These are phyloP conservation scores for Nerophis ophidion DNA, from an alignment of 2,113 vertebrate species.

Conservation along the genomic window DNA sequence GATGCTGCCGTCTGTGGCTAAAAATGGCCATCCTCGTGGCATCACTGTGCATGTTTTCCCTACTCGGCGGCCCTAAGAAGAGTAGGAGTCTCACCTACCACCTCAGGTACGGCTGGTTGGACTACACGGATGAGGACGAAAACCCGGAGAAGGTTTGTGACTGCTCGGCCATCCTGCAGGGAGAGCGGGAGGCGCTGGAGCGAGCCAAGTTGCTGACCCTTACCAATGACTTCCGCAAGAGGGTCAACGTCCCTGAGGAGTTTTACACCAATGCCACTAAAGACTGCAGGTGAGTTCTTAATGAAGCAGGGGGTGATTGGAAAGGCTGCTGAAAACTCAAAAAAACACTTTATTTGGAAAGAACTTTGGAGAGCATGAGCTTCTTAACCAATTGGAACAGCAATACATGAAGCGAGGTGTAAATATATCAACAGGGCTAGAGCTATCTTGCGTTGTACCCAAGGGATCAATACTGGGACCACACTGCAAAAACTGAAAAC, in stretches of 20 bases:
- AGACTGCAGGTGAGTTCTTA: constrained; percentile 62
- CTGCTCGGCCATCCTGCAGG: constrained; percentile 76
- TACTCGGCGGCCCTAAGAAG: not conserved
- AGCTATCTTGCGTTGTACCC: too few relatives aligned
- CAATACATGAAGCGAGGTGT: too few relatives aligned
- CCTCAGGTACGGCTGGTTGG: constrained; percentile 39
- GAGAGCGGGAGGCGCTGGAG: constrained; percentile 72
- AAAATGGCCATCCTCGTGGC: constrained; percentile 7
- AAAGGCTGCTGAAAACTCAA: too few relatives aligned
- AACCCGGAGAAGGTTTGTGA: constrained; percentile 64
- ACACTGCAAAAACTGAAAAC: too few relatives aligned
- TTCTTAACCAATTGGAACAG: too few relatives aligned
- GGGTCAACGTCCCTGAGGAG: constrained; percentile 52
- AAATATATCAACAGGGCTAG: too few relatives aligned
- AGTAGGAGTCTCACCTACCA: not conserved
- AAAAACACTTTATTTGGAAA: too few relatives aligned
- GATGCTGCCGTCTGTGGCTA: not conserved
- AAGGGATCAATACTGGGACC: too few relatives aligned
- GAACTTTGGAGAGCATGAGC: too few relatives aligned
- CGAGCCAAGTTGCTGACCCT: constrained; percentile 71
- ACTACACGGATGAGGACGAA: constrained; percentile 57
- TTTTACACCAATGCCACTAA: constrained; percentile 77
- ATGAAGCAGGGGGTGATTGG: not conserved
- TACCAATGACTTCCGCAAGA: constrained; percentile 65
- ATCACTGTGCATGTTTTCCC: constrained; percentile 14